These are phyloP conservation scores for Cyprinus carpio DNA, from an alignment of 2,113 vertebrate genomes.

Conservation along the genomic window DNA sequence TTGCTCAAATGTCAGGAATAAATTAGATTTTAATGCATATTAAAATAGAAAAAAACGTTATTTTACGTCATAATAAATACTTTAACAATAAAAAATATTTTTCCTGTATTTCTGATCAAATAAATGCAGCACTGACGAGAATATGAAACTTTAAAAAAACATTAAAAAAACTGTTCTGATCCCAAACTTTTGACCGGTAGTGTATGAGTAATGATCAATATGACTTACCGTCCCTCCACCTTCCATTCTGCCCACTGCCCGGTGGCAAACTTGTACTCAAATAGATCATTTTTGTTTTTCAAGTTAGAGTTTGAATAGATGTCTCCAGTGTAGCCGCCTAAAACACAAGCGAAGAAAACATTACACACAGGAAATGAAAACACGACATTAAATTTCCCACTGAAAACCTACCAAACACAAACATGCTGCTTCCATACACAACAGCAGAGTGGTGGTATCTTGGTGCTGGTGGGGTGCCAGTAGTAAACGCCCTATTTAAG, in stretches of 20 bases:
- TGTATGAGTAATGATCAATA: no score
- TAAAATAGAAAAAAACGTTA: no score
- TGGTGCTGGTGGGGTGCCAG: conserved; percentile 91
- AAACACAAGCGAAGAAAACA: conserved; percentile 6
- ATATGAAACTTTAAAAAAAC: no score
- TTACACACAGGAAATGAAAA: neutral
- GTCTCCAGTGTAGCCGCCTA: conserved; percentile 97
- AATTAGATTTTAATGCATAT: no score
- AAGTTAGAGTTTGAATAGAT: conserved; percentile 99
- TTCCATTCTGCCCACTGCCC: conserved; percentile 99
- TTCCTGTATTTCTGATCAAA: no score
- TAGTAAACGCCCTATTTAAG: conserved; percentile 89
- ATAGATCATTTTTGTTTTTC: conserved; percentile 99
- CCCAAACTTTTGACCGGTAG: no score
- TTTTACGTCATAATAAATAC: no score
- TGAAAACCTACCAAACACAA: conserved; percentile 88
- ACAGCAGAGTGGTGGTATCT: conserved; percentile 97
- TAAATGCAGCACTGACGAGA: no score
- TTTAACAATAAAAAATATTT: no score
- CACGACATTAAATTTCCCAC: neutral
- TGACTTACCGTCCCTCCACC: conserved; percentile 89
- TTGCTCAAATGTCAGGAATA: no score
- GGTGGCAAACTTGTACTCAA: conserved; percentile 98
- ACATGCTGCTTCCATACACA: conserved; percentile 99
- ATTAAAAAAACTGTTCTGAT: no score